Conservation (phyloP, 2,113 vertebrate genomes). For the Laterallus jamaicensis region DNA sequence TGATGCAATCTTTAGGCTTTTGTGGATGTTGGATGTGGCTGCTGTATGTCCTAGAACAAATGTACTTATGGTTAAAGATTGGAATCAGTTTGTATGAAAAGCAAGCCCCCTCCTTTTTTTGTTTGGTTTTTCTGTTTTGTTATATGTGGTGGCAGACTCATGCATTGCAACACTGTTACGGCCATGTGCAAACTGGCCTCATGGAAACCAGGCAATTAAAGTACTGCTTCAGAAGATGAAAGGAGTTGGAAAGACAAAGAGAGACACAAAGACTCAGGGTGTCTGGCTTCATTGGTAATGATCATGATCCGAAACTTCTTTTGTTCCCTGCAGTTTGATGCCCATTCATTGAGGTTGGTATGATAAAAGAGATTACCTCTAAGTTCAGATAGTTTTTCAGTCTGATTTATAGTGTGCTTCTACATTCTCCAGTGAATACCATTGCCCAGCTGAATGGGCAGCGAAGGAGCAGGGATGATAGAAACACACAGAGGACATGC, state of each 20-base stretch:
- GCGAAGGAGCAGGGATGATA: background rate
- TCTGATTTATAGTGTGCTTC: background rate
- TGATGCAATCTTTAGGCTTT: background rate
- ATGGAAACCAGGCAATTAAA: background rate
- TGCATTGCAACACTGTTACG: background rate
- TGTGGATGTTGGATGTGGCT: background rate
- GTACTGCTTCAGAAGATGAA: background rate
- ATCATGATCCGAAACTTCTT: background rate
- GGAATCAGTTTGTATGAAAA: background rate
- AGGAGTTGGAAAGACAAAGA: background rate
- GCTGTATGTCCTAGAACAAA: background rate
- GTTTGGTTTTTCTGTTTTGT: background rate
- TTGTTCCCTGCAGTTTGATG: background rate
- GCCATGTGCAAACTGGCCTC: background rate
- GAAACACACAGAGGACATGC: background rate
- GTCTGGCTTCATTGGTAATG: background rate
- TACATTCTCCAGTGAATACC: background rate
- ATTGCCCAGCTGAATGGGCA: background rate
- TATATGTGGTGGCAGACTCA: background rate
- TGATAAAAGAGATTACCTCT: background rate
- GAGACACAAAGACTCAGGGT: background rate
- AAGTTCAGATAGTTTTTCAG: background rate
- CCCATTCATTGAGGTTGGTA: background rate
- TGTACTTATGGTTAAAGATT: background rate
- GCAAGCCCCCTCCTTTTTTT: background rate